phyloP scores from a whole-genome alignment of 2,113 vertebrate species.

The Carassius gibelio region DNA sequence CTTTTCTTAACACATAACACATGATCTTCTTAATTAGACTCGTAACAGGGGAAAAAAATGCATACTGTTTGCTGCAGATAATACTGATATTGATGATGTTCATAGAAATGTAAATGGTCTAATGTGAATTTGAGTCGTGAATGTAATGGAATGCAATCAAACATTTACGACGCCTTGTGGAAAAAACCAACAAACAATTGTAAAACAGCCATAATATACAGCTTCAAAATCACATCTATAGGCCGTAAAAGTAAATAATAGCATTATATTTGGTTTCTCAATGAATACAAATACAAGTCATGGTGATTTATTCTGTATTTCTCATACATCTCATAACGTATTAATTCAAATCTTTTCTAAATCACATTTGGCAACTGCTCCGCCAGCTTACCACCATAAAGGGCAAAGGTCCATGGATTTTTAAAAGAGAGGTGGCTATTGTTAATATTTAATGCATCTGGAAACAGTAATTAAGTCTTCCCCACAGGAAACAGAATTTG shows the following conservation, averaged over 20 bases:
- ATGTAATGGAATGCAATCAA: neutral
- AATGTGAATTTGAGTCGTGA: neutral
- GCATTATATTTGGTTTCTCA: neutral
- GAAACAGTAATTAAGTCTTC: conserved; percentile 76
- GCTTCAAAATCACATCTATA: neutral
- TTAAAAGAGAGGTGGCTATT: conserved; percentile 69
- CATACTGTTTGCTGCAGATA: neutral
- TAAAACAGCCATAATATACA: neutral
- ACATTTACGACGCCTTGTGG: conserved; percentile 3
- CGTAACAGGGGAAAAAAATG: neutral
- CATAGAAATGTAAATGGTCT: neutral
- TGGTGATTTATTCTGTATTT: conserved; percentile 1
- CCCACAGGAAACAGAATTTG: conserved; percentile 75
- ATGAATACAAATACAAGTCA: neutral
- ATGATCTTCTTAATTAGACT: conserved; percentile 3
- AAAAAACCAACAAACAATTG: neutral
- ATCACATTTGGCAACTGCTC: conserved; percentile 45
- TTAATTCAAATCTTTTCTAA: neutral
- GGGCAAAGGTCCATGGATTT: conserved; percentile 67
- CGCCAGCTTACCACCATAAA: conserved; percentile 19
- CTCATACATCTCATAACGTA: neutral
- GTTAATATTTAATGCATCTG: conserved; percentile 78
- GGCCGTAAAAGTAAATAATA: neutral
- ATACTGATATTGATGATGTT: neutral
- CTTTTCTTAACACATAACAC: conserved; percentile 62